Percentiles rank a stretch among this genome's conserved stretches.
Evolutionary conservation across 2,113 vertebrate genomes (phyloP).

Genomic region (Ochotona princeps): DNA sequence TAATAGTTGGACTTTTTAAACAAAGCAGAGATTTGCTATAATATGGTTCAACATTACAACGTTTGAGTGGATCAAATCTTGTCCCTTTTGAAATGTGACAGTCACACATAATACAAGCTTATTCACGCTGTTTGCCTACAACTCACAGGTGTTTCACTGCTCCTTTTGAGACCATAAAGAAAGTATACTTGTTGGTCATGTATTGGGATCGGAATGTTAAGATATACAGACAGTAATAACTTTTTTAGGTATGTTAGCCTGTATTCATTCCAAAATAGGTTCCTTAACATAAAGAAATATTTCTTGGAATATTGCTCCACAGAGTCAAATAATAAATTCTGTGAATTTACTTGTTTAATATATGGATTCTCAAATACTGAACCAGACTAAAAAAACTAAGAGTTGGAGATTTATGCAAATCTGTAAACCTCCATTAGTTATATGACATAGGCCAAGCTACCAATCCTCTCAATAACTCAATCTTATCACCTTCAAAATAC

Average conservation of each 20-base stretch:
- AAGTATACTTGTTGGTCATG: background rate
- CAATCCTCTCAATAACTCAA: background rate
- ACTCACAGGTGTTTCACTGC: background rate
- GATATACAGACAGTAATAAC: background rate
- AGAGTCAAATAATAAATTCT: constrained; percentile 29
- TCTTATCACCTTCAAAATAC: constrained; percentile 16
- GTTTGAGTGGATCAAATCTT: constrained; percentile 44
- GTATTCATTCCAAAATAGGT: background rate
- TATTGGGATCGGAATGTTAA: background rate
- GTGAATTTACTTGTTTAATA: constrained; percentile 21
- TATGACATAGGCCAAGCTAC: background rate
- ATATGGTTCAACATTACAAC: background rate
- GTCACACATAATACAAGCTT: constrained; percentile 9
- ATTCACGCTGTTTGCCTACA: background rate
- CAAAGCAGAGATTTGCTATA: constrained; percentile 37
- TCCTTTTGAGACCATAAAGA: no score
- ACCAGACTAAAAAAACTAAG: background rate
- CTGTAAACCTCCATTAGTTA: background rate
- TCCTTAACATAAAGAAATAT: constrained; percentile 37
- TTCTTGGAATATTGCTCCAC: background rate
- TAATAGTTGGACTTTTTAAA: constrained; percentile 63
- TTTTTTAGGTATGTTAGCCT: background rate
- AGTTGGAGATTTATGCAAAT: background rate
- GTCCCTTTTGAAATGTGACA: background rate
- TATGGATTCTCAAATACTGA: constrained; percentile 42